Evolutionary conservation across 2,888 invertebrate species (phyloP), one percentile per base, ranked within the genome.

Genomic region (Drosophila lutescens): DNA sequence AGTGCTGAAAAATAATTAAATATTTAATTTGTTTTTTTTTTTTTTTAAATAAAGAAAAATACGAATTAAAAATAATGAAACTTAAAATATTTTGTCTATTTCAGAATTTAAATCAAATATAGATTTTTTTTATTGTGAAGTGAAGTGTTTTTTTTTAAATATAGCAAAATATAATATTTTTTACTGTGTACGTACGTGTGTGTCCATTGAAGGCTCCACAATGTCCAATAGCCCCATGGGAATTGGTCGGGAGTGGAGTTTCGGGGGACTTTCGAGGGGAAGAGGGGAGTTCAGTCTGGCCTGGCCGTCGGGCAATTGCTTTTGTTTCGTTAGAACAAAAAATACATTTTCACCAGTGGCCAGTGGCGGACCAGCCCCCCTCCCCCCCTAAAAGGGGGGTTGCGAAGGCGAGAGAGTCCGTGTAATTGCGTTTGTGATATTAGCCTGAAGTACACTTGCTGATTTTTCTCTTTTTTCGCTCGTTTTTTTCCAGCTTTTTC

Each of bases 401-500:
- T 50, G 43, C 62, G 9, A 4, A 38, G 82, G 74, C 26, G 32
- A 40, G 65, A n/a, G 65, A 66, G 66, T 66, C 87, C 86, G 74
- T 86, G 78, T 86, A 86, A 88, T 88, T 86, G 84, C 88, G 76
- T 88, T 86, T 86, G 86, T 88, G 86, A 86, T 86, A 86, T 86
- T 86, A 86, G 86, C 88, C 88, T 79, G 80, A 83, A 86, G 85
- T 76, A 62, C 74, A 72, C 86, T 84, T 80, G 76, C 61, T 72
- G 75, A 55, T 75, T 44, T 57, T 68, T 30, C 30, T 8, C 30
- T 5, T 26, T 26, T 26, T 6, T 26, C 26, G 5, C 30, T 30
- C 30, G 30, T 59, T 40, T 54, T 49, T 44, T 61, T 8, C 20
- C 13, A 7, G 20, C 17, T 43, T 20, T 43, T 20, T 20, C 13